These are phyloP conservation scores for Zaprionus nigranus DNA, from an alignment of 1,140 invertebrate species.

Conservation along the genomic window DNA sequence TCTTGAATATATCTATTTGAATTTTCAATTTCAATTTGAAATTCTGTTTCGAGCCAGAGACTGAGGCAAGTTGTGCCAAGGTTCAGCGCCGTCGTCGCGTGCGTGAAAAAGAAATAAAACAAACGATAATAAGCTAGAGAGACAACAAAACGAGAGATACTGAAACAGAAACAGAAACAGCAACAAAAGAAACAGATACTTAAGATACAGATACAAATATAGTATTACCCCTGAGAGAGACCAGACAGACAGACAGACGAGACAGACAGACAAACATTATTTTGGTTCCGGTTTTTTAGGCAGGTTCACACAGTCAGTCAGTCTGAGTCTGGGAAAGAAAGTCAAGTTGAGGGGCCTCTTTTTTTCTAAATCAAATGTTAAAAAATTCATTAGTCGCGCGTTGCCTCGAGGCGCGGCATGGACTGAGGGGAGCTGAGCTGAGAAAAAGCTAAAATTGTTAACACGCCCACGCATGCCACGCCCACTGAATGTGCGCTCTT, in stretches of 20 bases:
- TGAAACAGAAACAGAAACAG: constrained; percentile 27
- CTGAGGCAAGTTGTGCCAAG: constrained; percentile 51
- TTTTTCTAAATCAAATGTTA: constrained; percentile 74
- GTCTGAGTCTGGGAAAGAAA: constrained; percentile 66
- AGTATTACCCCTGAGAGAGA: constrained; percentile 28
- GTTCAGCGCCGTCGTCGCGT: constrained; percentile 53
- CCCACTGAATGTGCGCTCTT: constrained; percentile 4
- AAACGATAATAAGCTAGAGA: no score
- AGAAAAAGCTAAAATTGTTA: constrained; percentile 49
- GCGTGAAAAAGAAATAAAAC: constrained; percentile 56
- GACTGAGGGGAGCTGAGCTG: constrained; percentile 31
- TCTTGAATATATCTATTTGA: constrained; percentile 58
- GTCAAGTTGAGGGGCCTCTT: constrained; percentile 23
- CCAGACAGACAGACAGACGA: no score
- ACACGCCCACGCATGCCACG: constrained; percentile 62
- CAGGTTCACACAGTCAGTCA: not conserved
- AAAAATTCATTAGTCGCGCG: constrained; percentile 63
- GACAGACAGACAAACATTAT: constrained; percentile 42
- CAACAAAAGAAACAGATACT: constrained; percentile 30
- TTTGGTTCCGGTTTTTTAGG: constrained; percentile 71
- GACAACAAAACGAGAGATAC: constrained; percentile 61
- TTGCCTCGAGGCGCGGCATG: constrained; percentile 22
- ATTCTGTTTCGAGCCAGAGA: constrained; percentile 55
- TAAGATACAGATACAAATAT: constrained; percentile 21
- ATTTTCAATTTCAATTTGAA: no score